A percentile compares a stretch with the other conserved stretches of the same genome.
These are phyloP conservation scores for Hylomyscus alleni DNA, from an alignment of 2,797 vertebrate genomes.

Conservation along the genomic window DNA sequence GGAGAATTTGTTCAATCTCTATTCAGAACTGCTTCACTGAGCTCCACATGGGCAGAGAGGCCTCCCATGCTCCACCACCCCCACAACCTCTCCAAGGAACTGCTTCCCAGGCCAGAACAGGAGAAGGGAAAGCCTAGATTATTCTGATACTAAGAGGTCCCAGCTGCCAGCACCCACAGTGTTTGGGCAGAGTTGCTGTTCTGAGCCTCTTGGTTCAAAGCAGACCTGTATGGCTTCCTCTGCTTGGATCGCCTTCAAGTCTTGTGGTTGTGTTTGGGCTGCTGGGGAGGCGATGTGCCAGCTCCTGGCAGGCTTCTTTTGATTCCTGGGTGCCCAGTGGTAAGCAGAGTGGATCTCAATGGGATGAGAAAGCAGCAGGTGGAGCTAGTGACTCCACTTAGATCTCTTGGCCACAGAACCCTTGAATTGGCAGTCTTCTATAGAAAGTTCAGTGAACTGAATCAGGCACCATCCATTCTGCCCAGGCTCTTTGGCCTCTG, in stretches of 20 bases:
- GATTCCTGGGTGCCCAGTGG: not conserved
- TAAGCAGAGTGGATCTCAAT: not conserved
- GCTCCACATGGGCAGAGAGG: not conserved
- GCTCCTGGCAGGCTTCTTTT: not conserved
- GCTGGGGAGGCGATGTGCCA: not conserved
- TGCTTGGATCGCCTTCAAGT: not conserved
- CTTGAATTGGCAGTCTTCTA: fast-evolving
- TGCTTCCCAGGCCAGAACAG: not conserved
- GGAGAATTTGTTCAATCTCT: not conserved
- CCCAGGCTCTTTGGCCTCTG: not conserved
- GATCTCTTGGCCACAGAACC: not conserved
- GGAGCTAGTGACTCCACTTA: fast-evolving
- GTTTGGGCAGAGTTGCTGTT: not conserved
- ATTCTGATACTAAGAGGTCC: not conserved
- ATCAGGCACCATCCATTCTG: not conserved
- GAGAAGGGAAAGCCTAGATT: not conserved
- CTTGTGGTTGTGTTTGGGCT: not conserved
- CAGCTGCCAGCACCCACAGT: not conserved
- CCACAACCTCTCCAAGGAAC: not conserved
- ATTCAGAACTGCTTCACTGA: not conserved
- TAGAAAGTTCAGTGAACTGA: not conserved
- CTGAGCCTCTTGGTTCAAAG: not conserved
- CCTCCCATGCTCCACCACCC: not conserved
- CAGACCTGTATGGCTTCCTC: not conserved
- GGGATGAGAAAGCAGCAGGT: not conserved